Percentiles rank a stretch among this genome's conserved stretches.
phyloP scores from a whole-genome alignment of 2,888 invertebrate species.

The Tipula lateralis region DNA sequence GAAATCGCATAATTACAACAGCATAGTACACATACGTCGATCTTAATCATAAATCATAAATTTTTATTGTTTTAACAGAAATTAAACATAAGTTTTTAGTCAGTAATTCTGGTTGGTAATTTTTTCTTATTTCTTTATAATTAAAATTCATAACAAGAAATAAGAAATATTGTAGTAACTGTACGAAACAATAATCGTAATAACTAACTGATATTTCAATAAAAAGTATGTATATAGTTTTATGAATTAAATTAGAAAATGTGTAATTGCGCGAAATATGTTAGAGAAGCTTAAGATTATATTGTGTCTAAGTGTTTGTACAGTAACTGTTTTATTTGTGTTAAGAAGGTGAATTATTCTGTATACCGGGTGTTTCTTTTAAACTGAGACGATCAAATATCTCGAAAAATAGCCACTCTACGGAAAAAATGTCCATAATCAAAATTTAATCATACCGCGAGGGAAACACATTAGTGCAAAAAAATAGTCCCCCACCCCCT shows the following conservation, averaged over 20 bases:
- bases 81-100: background rate
- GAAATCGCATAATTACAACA: background rate
- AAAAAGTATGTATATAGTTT: background rate
- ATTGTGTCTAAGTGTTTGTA: background rate
- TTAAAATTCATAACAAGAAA: constrained; percentile 11
- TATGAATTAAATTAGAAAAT: background rate
- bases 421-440: no score
- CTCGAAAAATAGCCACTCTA: no score
- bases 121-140: background rate
- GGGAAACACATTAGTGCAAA: no score
- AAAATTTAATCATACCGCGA: no score
- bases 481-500: no score
- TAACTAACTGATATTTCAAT: background rate
- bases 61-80: background rate
- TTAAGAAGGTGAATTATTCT: background rate
- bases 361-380: no score
- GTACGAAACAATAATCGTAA: background rate
- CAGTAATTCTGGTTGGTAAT: background rate
- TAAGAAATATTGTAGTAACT: background rate
- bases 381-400: no score
- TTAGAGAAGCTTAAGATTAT: background rate
- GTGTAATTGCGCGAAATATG: background rate
- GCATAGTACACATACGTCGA: background rate
- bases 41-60: background rate
- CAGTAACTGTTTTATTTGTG: background rate